These are phyloP conservation scores for Stenotaenia linearis DNA, from an alignment of 2,888 invertebrate genomes.

Conservation along the genomic window DNA sequence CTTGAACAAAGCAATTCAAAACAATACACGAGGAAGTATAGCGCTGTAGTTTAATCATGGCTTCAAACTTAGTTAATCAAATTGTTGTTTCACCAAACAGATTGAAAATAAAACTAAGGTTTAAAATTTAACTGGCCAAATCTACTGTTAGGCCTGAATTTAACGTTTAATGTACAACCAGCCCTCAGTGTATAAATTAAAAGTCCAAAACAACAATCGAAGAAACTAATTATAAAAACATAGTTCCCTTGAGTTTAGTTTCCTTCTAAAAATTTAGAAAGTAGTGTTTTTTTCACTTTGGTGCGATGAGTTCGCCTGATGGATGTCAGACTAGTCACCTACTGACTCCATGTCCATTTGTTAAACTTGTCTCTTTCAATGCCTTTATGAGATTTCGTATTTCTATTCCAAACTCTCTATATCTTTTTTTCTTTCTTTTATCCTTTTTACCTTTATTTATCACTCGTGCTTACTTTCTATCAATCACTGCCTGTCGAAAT, in stretches of 20 bases:
- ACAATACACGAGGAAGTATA: too few species aligned
- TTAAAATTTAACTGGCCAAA: too few species aligned
- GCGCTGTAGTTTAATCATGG: too few species aligned
- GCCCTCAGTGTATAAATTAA: too few species aligned
- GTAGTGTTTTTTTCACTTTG: background rate
- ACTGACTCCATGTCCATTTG: slow-evolving; percentile 21
- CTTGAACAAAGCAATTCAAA: too few species aligned
- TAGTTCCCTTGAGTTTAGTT: background rate
- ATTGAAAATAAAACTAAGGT: too few species aligned
- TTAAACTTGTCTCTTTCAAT: slow-evolving; percentile 7
- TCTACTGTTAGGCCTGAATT: too few species aligned
- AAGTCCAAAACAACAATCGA: too few species aligned
- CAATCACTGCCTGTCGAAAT: slow-evolving; percentile 26
- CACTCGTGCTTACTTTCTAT: background rate
- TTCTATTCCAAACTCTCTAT: background rate
- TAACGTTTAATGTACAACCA: too few species aligned
- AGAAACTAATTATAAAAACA: background rate
- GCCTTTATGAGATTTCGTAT: slow-evolving; percentile 12
- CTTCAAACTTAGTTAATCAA: too few species aligned
- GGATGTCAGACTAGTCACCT: slow-evolving; percentile 21
- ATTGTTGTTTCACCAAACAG: too few species aligned
- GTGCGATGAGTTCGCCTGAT: background rate
- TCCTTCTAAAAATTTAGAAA: background rate
- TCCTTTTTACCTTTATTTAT: slow-evolving; percentile 17
- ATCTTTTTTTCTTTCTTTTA: background rate